Percentiles rank a stretch among this genome's conserved stretches.
Evolutionary conservation across 2,888 invertebrate species (phyloP).

Genomic region (Endotricha flammealis): DNA sequence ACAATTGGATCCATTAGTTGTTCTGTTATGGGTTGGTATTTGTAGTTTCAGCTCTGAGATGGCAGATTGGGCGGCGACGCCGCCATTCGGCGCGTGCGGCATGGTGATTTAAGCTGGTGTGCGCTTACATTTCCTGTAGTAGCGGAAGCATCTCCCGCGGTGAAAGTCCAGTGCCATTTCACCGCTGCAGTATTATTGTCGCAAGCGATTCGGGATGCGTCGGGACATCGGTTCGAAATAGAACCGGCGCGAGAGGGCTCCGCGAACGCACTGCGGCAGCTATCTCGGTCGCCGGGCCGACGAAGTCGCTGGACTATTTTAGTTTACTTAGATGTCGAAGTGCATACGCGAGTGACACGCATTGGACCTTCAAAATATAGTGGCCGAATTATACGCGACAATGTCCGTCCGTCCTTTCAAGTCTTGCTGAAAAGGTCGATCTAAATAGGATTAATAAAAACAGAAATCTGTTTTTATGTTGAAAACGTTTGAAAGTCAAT

Average conservation of each 20-base stretch:
- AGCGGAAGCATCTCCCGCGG: conserved; percentile 61
- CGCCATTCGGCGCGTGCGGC: conserved; percentile 49
- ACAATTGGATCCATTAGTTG: conserved; percentile 22
- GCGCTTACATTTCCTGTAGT: conserved; percentile 61
- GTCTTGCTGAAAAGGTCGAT: conserved; percentile 3
- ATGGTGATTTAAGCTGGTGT: conserved; percentile 43
- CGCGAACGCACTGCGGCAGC: conserved; percentile 70
- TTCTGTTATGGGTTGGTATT: conserved; percentile 49
- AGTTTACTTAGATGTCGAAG: conserved; percentile 75
- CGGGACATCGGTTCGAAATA: conserved; percentile 70
- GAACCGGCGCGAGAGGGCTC: conserved; percentile 72
- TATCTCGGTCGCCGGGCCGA: conserved; percentile 75
- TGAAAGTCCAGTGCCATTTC: conserved; percentile 74
- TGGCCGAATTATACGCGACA: conserved; percentile 14
- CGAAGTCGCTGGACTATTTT: conserved; percentile 70
- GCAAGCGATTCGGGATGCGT: conserved; percentile 58
- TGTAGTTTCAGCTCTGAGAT: conserved; percentile 48
- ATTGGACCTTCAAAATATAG: conserved; percentile 58
- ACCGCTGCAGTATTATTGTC: conserved; percentile 62
- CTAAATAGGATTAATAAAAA: conserved; percentile 8
- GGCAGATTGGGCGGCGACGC: conserved; percentile 32
- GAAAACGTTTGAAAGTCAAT: neutral
- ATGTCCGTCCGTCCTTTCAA: conserved; percentile 14
- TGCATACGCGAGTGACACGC: conserved; percentile 60
- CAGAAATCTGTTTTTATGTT: neutral